These are phyloP conservation scores for Nannospalax galili DNA, from an alignment of 2,113 vertebrate genomes.

Conservation along the genomic window DNA sequence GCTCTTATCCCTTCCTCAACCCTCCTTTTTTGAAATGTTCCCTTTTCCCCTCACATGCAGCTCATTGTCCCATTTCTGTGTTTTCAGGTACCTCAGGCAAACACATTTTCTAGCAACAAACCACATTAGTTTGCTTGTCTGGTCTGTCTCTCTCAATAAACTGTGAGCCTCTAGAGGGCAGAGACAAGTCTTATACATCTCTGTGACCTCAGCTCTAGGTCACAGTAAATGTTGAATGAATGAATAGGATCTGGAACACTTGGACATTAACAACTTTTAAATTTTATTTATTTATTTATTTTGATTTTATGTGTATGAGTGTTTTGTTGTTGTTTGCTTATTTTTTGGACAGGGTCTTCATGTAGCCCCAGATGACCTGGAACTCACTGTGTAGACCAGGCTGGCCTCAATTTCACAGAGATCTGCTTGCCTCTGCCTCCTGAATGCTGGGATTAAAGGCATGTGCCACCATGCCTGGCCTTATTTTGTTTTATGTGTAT, in stretches of 20 bases:
- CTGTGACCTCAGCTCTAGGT: background rate
- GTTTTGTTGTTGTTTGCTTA: background rate
- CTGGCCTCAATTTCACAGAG: too few species aligned
- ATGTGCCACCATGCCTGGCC: background rate
- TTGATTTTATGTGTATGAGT: background rate
- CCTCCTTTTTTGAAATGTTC: constrained; percentile 25
- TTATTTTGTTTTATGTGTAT: background rate
- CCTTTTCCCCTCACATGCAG: background rate
- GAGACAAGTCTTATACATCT: constrained; percentile 19
- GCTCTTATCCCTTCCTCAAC: background rate
- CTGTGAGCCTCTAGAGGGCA: constrained; percentile 26
- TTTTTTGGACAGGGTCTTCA: background rate
- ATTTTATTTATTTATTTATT: background rate
- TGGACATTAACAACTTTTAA: constrained; percentile 47
- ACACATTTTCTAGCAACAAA: background rate
- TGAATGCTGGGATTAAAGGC: background rate
- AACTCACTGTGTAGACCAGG: too few species aligned
- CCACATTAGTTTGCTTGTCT: constrained; percentile 18
- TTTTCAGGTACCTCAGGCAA: constrained; percentile 25
- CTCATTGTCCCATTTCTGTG: constrained; percentile 5
- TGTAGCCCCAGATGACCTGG: too few species aligned
- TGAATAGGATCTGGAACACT: background rate
- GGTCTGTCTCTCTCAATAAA: constrained; percentile 15
- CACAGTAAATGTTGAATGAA: constrained; percentile 27
- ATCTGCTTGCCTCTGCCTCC: background rate